Base-by-base conservation (phyloP, 2,797 vertebrate genomes). In the Rhabdomys pumilio region DNA sequence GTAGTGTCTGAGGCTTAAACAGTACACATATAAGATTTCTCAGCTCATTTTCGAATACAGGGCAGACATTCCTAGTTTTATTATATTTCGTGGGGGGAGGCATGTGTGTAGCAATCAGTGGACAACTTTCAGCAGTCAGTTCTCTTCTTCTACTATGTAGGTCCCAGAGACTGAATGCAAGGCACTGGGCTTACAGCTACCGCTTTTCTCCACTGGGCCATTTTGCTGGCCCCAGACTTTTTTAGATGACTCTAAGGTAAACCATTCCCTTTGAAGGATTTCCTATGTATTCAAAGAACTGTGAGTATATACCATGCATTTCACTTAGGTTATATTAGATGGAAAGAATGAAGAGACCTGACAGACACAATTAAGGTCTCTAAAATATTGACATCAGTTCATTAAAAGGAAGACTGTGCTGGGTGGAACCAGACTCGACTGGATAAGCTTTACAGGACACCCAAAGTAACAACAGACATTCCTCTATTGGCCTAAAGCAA, bases 331-430 rank as follows among this genome's bases (percentile, higher is more conserved):
- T 65, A 73, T 31, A 50, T 10, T 79, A n/a, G 38, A 76, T 15
- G 61, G 41, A 41, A 92, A 93, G 63, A 34, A 50, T 65, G 26
- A 90, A 89, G 22, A 34, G 20, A 83, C 63, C 90, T 94, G 93
- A 29, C 72, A 34, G 8, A 79, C 59, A 6, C 75, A 76, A 75
- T 89, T 77, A 63, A 69, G 31, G 5, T 44, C 63, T 50, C 41
- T 92, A 44, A 59, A 38, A 82, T 63, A 11, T 38, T 90, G 65
- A 38, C 19, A 63, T 93, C 29, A 84, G 34, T 81, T 77, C 55
- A 44, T 61, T 29, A 92, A 79, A 83, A 75, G 15, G 38, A 75
- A 85, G 1, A 59, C 29, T 85, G 7, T 41, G 8, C 44, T 84
- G 34, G 11, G 19, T 65, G 15, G 31, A n/a, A 3, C 63, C 61